Percentiles rank a stretch among this genome's conserved stretches.
phyloP scores from a whole-genome alignment of 2,113 vertebrate species.

The Lepisosteus oculatus region DNA sequence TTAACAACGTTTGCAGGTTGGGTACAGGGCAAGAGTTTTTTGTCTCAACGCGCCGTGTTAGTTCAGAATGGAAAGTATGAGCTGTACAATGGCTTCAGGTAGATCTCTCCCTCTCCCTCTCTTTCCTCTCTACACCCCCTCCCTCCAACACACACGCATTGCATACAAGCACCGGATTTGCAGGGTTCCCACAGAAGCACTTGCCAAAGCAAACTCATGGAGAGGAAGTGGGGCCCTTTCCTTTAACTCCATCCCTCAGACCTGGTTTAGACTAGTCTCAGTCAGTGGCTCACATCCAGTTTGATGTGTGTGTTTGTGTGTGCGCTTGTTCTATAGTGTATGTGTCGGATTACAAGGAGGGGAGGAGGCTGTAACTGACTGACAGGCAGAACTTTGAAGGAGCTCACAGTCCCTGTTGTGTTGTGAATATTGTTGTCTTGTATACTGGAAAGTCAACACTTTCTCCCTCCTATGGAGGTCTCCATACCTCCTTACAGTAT shows the following conservation, averaged over 20 bases:
- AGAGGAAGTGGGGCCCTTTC: slow-evolving; percentile 65
- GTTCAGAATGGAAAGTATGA: slow-evolving; percentile 51
- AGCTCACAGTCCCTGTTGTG: background rate
- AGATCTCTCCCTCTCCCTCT: slow-evolving; percentile 64
- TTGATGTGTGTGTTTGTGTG: background rate
- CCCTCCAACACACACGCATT: slow-evolving; percentile 26
- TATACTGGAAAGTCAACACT: slow-evolving; percentile 1
- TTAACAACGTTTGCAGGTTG: no score
- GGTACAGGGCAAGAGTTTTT: no score
- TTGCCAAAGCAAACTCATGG: slow-evolving; percentile 67
- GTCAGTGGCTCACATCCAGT: background rate
- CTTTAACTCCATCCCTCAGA: slow-evolving; percentile 41
- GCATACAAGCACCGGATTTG: slow-evolving; percentile 31
- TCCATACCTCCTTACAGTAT: background rate
- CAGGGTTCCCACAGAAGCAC: slow-evolving; percentile 64
- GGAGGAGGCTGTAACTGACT: background rate
- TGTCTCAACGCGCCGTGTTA: background rate
- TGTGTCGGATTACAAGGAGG: background rate
- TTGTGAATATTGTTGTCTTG: background rate
- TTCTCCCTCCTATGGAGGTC: background rate
- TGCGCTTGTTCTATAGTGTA: background rate
- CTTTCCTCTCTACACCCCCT: slow-evolving; percentile 27
- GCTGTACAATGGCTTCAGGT: slow-evolving; percentile 68
- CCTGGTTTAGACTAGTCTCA: slow-evolving; percentile 28
- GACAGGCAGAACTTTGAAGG: background rate